A percentile compares a stretch with the other conserved stretches of the same genome.
phyloP scores from a whole-genome alignment of 2,888 invertebrate genomes.

The Syritta pipiens region DNA sequence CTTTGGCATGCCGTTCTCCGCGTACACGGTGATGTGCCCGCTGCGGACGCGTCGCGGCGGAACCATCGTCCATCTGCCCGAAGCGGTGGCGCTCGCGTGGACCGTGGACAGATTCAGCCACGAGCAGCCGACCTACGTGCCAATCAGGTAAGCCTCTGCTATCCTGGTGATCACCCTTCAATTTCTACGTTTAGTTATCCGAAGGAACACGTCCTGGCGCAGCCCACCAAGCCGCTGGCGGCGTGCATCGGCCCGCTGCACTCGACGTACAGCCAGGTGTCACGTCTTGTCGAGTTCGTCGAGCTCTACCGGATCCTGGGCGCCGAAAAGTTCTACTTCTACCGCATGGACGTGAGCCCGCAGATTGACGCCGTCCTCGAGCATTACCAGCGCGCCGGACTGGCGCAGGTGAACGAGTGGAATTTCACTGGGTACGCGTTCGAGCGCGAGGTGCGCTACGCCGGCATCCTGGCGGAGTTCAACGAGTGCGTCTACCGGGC shows the following conservation, averaged over 20 bases:
- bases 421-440: constrained; percentile 74
- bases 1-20: constrained; percentile 79
- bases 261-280: constrained; percentile 77
- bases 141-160: constrained; percentile 74
- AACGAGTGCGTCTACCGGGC: constrained; percentile 95
- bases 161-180: constrained; percentile 34
- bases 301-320: constrained; percentile 80
- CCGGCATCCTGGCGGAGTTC: constrained; percentile 92
- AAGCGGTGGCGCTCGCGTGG: constrained; percentile 75
- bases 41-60: constrained; percentile 58
- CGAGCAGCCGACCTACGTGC: constrained; percentile 75
- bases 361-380: constrained; percentile 77
- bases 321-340: constrained; percentile 80
- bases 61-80: constrained; percentile 72
- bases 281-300: constrained; percentile 80
- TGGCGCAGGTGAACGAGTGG: constrained; percentile 79
- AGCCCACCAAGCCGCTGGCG: constrained; percentile 74
- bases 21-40: constrained; percentile 78
- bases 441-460: constrained; percentile 79
- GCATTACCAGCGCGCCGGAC: constrained; percentile 74
- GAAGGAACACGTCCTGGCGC: constrained; percentile 71
- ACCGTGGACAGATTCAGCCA: constrained; percentile 74
- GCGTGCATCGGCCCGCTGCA: constrained; percentile 79
- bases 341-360: constrained; percentile 77
- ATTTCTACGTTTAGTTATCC: constrained; percentile 51